Conservation (phyloP, 2,888 invertebrate genomes). For the Tetragonisca angustula region DNA sequence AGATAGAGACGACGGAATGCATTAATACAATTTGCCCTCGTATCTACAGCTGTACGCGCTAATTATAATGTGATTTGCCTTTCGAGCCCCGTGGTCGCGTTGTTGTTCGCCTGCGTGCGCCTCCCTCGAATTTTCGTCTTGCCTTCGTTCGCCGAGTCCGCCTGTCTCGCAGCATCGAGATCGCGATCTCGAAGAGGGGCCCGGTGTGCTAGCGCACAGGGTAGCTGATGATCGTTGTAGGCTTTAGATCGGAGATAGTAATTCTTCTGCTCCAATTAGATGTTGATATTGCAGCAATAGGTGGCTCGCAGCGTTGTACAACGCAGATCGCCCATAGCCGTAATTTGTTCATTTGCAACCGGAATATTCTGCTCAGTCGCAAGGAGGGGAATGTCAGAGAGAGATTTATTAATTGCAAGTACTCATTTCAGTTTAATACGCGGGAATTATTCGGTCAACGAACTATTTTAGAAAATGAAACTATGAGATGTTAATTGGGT, state of each 20-base stretch:
- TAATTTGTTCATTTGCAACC: no score
- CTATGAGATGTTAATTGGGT: no score
- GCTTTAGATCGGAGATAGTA: neutral
- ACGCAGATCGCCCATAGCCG: no score
- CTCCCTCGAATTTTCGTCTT: conserved; percentile 32
- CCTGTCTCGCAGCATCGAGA: conserved; percentile 4
- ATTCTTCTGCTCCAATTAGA: neutral
- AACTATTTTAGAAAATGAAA: no score
- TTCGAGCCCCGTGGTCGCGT: conserved; percentile 30
- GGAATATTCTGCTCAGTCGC: no score
- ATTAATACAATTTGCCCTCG: conserved; percentile 76
- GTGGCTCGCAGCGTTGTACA: no score
- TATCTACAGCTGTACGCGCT: conserved; percentile 69
- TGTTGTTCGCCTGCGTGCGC: neutral
- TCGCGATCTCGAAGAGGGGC: conserved; percentile 1
- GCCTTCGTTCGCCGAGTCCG: neutral
- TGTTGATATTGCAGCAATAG: neutral
- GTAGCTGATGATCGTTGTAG: neutral
- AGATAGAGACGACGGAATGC: conserved; percentile 75
- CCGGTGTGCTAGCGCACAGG: no score
- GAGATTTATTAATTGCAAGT: no score
- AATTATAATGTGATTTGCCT: conserved; percentile 72
- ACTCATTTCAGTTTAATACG: no score
- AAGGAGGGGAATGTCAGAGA: no score
- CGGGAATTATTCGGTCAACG: no score